Evolutionary conservation across 2,888 invertebrate species (phyloP).

Genomic region (Augochlorella aurata): DNA sequence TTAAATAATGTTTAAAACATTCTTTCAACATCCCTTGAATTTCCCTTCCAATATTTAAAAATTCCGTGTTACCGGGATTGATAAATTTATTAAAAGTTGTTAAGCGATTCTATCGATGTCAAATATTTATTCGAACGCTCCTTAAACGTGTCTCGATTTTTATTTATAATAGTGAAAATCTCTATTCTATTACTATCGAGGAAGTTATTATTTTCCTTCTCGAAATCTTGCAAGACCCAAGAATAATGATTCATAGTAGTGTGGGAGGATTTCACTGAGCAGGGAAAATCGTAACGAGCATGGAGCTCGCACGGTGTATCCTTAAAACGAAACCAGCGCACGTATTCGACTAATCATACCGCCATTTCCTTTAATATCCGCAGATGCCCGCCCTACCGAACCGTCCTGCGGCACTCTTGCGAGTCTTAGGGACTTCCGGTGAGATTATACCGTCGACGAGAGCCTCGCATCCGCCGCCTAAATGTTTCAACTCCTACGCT

Average conservation of each 20-base stretch:
- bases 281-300: slow-evolving; percentile 32
- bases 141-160: too few relatives aligned
- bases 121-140: not conserved
- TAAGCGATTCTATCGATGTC: too few relatives aligned
- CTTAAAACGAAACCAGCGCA: slow-evolving; percentile 79
- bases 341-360: slow-evolving; percentile 82
- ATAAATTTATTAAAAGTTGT: too few relatives aligned
- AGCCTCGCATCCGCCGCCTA: slow-evolving; percentile 74
- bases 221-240: not conserved
- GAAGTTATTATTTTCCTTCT: too few relatives aligned
- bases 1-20: not conserved
- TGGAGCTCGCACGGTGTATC: slow-evolving; percentile 30
- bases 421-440: slow-evolving; percentile 80
- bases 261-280: not conserved
- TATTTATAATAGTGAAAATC: too few relatives aligned
- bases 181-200: too few relatives aligned
- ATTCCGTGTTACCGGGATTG: too few relatives aligned
- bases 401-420: slow-evolving; percentile 69
- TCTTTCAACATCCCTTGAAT: too few relatives aligned
- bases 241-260: not conserved
- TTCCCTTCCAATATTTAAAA: too few relatives aligned
- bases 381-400: slow-evolving; percentile 73
- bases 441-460: slow-evolving; percentile 75
- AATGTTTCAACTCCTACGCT: slow-evolving; percentile 71
- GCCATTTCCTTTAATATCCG: slow-evolving; percentile 82